phyloP scores from a whole-genome alignment of 2,797 vertebrate species.

The Thalassophryne amazonica region DNA sequence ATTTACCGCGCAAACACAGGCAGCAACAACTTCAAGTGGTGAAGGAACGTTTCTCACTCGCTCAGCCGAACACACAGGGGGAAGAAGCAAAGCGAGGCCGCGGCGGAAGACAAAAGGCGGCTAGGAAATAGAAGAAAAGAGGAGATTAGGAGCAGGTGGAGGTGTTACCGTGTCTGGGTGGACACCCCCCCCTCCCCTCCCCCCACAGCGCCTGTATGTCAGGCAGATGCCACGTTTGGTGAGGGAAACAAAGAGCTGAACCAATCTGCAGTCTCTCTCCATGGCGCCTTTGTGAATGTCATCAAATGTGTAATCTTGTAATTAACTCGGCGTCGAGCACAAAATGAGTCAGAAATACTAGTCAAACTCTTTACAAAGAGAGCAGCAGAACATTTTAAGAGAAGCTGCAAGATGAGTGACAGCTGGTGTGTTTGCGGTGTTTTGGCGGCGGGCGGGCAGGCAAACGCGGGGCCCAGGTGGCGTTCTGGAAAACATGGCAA shows the following conservation, averaged over 20 bases:
- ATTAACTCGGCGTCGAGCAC: too few species aligned
- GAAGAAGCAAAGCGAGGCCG: too few species aligned
- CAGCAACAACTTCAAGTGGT: slow-evolving; percentile 14
- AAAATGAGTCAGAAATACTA: too few species aligned
- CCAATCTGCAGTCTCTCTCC: too few species aligned
- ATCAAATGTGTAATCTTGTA: neutral
- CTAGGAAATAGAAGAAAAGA: neutral
- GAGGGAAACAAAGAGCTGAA: too few species aligned
- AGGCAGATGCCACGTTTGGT: slow-evolving; percentile 60
- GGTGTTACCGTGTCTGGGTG: slow-evolving; percentile 47
- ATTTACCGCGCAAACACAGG: slow-evolving; percentile 43
- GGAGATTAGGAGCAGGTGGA: neutral
- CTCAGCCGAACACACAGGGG: slow-evolving; percentile 1
- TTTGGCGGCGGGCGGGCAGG: slow-evolving; percentile 39
- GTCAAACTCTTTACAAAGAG: too few species aligned
- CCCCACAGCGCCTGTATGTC: slow-evolving; percentile 67
- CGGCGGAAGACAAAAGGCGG: neutral
- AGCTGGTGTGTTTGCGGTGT: slow-evolving; percentile 60
- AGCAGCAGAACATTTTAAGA: slow-evolving; percentile 23
- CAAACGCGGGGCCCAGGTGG: slow-evolving; percentile 59
- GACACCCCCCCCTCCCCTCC: too few species aligned
- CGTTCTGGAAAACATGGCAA: slow-evolving; percentile 52
- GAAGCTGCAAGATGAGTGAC: slow-evolving; percentile 36
- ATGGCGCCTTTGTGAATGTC: slow-evolving; percentile 1
- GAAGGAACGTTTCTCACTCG: slow-evolving; percentile 17